These are phyloP conservation scores for Microplitis demolitor DNA, from an alignment of 1,140 invertebrate species.

Conservation along the genomic window DNA sequence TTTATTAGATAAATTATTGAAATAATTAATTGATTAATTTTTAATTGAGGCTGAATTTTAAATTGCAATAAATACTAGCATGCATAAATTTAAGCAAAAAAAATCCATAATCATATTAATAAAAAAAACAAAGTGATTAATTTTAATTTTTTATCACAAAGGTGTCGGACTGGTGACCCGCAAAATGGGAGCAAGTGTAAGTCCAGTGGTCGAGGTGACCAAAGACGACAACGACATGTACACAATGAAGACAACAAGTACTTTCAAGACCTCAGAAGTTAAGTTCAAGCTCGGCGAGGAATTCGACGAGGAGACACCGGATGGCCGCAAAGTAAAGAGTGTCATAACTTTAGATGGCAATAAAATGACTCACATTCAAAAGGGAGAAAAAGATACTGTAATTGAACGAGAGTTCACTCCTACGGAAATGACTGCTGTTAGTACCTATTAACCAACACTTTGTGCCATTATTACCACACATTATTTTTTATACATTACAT, in stretches of 20 bases:
- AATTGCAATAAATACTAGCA: too few species aligned
- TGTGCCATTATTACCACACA: background rate
- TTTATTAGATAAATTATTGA: too few species aligned
- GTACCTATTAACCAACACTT: conserved; percentile 28
- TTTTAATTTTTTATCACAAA: conserved; percentile 45
- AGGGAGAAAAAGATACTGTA: conserved; percentile 66
- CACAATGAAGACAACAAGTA: conserved; percentile 77
- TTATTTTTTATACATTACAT: background rate
- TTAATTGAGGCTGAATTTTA: too few species aligned
- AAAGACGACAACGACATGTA: conserved; percentile 70
- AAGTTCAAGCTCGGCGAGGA: conserved; percentile 82
- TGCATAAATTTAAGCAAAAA: too few species aligned
- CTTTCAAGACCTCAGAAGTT: conserved; percentile 81
- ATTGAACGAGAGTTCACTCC: conserved; percentile 71
- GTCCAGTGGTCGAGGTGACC: conserved; percentile 75
- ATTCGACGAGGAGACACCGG: conserved; percentile 85
- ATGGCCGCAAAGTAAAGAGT: conserved; percentile 82
- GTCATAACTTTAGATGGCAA: conserved; percentile 70
- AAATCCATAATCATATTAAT: background rate
- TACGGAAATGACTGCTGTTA: conserved; percentile 73
- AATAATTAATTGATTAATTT: too few species aligned
- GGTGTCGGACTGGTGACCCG: conserved; percentile 77
- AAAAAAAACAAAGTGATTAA: background rate
- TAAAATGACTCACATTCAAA: conserved; percentile 74
- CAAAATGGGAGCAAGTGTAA: conserved; percentile 76